These are phyloP conservation scores for Zeuzera pyrina DNA, from an alignment of 2,888 invertebrate species.

Conservation along the genomic window DNA sequence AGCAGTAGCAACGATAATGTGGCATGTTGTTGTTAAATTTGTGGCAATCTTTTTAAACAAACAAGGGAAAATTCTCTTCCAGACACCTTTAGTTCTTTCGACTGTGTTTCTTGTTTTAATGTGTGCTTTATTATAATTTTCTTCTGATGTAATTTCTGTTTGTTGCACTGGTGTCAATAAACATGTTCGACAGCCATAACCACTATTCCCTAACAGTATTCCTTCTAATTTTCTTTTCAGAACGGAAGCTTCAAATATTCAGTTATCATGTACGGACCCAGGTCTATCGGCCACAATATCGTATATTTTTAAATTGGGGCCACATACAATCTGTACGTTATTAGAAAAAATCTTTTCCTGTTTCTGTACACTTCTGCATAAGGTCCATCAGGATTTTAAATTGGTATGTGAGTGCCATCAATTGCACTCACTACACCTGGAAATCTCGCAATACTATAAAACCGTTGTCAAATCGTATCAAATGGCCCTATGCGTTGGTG, in stretches of 20 bases:
- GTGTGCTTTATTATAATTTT: conserved; percentile 7
- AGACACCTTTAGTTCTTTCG: conserved; percentile 6
- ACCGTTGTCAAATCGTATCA: too few species aligned
- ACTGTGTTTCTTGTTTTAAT: conserved; percentile 5
- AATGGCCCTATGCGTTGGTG: too few species aligned
- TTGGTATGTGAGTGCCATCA: conserved; percentile 2
- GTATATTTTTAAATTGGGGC: conserved; percentile 4
- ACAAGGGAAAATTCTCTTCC: conserved; percentile 7
- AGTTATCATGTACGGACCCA: conserved; percentile 1
- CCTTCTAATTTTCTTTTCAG: conserved; percentile 4
- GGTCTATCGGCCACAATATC: conserved; percentile 6
- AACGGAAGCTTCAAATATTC: neutral
- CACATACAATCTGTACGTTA: conserved; percentile 5
- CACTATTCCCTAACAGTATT: conserved; percentile 6
- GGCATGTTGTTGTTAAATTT: neutral
- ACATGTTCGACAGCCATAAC: conserved; percentile 2
- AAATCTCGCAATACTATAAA: too few species aligned
- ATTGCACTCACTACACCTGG: too few species aligned
- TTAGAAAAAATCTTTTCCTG: too few species aligned
- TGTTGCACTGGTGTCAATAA: neutral
- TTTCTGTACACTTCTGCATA: neutral
- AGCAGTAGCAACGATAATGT: too few species aligned
- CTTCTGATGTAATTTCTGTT: conserved; percentile 1
- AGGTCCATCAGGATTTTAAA: neutral
- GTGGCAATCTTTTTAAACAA: conserved; percentile 2